These are phyloP conservation scores for Betta splendens DNA, from an alignment of 2,797 vertebrate species.

Conservation along the genomic window DNA sequence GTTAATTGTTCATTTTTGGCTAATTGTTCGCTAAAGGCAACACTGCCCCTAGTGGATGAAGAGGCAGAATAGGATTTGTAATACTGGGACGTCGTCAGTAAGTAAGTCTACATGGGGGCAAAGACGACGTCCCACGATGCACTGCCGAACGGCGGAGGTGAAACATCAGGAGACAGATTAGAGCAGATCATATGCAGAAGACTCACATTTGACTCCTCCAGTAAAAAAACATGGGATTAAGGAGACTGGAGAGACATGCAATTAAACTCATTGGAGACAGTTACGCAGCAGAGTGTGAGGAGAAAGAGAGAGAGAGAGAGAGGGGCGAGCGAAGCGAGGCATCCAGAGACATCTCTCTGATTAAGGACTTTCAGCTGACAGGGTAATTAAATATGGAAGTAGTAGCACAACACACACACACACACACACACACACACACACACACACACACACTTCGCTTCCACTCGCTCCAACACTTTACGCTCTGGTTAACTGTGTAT, in stretches of 20 bases:
- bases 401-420: constrained; percentile 33
- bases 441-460: constrained; percentile 20
- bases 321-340: constrained; percentile 40
- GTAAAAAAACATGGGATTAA: constrained; percentile 9
- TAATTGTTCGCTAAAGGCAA: no score
- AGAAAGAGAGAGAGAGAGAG: constrained; percentile 8
- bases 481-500: constrained; percentile 42
- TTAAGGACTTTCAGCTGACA: constrained; percentile 74
- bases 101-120: background rate
- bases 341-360: constrained; percentile 70
- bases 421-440: constrained; percentile 19
- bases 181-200: background rate
- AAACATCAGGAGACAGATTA: background rate
- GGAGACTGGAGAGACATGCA: background rate
- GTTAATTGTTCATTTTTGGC: no score
- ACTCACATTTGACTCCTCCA: constrained; percentile 19
- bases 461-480: constrained; percentile 40
- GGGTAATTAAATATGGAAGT: constrained; percentile 76
- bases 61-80: no score
- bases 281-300: constrained; percentile 1
- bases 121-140: background rate
- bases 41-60: no score
- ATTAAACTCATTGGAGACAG: constrained; percentile 15
- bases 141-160: constrained; percentile 1
- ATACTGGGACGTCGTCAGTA: no score